Conservation (phyloP, 2,797 vertebrate genomes). For the Tapera naevia region DNA sequence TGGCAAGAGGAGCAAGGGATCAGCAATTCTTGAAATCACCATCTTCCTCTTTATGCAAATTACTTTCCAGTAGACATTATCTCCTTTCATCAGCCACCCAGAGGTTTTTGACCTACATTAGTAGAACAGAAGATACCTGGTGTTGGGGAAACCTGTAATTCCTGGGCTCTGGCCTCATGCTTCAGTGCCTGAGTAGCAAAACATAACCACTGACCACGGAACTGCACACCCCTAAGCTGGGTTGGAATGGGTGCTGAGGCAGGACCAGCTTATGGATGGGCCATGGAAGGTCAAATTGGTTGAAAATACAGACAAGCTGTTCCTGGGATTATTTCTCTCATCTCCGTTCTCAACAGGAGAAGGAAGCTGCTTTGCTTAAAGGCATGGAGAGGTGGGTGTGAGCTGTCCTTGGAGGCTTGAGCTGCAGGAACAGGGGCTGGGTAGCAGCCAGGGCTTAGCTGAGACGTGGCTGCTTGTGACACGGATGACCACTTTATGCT, state of each 20-base stretch:
- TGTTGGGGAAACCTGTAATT: not conserved
- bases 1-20: not conserved
- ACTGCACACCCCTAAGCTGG: not conserved
- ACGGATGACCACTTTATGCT: fast-evolving
- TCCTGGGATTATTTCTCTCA: not conserved
- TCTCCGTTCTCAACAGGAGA: not conserved
- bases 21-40: not conserved
- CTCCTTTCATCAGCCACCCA: not conserved
- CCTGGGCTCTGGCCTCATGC: not conserved
- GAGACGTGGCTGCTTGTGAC: not conserved
- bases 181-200: not conserved
- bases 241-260: not conserved
- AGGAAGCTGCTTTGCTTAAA: not conserved
- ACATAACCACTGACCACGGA: not conserved
- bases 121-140: not conserved
- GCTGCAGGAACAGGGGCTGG: not conserved
- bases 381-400: not conserved
- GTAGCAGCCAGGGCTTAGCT: not conserved
- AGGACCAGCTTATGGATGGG: not conserved
- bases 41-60: not conserved
- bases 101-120: not conserved
- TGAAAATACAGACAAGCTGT: not conserved
- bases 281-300: not conserved
- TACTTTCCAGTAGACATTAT: not conserved
- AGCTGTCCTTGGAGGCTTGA: not conserved